Base-by-base conservation (phyloP, 2,113 vertebrate genomes). In the Poeciliopsis occidentalis region DNA sequence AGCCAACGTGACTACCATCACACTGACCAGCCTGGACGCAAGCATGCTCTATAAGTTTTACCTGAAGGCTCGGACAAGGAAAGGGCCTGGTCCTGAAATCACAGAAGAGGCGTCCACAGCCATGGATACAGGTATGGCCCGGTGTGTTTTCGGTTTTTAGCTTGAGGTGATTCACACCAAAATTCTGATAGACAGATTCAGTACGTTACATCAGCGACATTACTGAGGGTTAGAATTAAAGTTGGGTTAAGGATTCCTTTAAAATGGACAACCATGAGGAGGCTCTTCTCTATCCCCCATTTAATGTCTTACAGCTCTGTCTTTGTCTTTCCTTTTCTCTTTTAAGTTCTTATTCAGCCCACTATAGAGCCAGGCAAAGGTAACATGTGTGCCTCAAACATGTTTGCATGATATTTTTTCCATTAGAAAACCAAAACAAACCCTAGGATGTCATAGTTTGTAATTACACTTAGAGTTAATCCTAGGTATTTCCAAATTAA, bases 41-140 rank as follows among this genome's bases (percentile, higher is more conserved):
- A 97, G 96, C 85, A 97, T 96, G 65, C 95, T 96, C 39, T 99
- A 99, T 92, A 98, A 96, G 90, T 96, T 99, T 89, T 96, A 96
- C 85, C 92, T 98, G 70, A 95, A 91, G 0, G 97, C 97, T 65
- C 94, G 93, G 85, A 99, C 98, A 27, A 87, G 95, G 67, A 96
- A 95, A 85, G 98, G 97, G 84, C 88, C 95, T 1, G 97, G 98
- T 72, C 96, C 85, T 75, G 86, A 87, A 71, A 90, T 96, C 79
- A 96, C 95, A 60, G 93, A 96, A 69, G 97, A 98, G 88, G 96
- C 95, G 22, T 88, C 96, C 81, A 98, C 96, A 32, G 92, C 93
- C 85, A 93, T 97, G 95, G 96, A 98, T 84, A 97, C 96, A 95
- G 95, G 97, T 99, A 94, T 96, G 97, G 97, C 90, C 88, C 30